Evolutionary conservation across 2,113 vertebrate genomes (phyloP), one percentile per base, ranked within the genome.

Genomic region (Dasyurus viverrinus): DNA sequence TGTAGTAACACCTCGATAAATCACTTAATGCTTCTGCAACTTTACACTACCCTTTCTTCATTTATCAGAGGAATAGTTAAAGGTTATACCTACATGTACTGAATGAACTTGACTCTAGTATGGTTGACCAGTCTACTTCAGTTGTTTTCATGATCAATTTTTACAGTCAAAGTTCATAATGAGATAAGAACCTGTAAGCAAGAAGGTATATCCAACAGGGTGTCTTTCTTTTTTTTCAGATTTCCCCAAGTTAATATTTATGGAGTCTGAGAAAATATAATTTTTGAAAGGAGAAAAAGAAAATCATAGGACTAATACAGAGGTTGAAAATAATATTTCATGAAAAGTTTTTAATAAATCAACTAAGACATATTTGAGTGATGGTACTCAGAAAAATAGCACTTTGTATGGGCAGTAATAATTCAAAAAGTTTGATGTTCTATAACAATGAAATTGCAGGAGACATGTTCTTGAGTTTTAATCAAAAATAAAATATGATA

Each of bases 401-500:
- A 95, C 8, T 94, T 48, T 89, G 16, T 42, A 16, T 26, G 36
- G 7, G 5, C 36, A 90, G 16, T n/a, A n/a, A 24, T 47, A 53
- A 48, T 36, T 95, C 9, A 89, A 89, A 36, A 16, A 48, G 53
- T 60, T 91, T 89, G 48, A 19, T 93, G 46, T 90, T 2, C 2
- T 53, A 11, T 90, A 90, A 68, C 3, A 89, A 5, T 14, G 93
- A 60, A 50, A 90, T 30, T n/a, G 0, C 5, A 42, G 26, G 19
- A 11, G 1, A 84, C 25, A 53, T 68, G 42, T 93, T 92, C 92
- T 93, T 12, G 91, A 52, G 14, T 48, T 95, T 91, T 93, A 93
- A 93, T 96, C 54, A 95, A 68, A 94, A 92, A 24, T n/a, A 46
- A 91, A 46, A 94, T n/a, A 42, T 84, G 1, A 84, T 84, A 23